phyloP scores from a whole-genome alignment of 2,113 vertebrate species.

The Capreolus pygargus region DNA sequence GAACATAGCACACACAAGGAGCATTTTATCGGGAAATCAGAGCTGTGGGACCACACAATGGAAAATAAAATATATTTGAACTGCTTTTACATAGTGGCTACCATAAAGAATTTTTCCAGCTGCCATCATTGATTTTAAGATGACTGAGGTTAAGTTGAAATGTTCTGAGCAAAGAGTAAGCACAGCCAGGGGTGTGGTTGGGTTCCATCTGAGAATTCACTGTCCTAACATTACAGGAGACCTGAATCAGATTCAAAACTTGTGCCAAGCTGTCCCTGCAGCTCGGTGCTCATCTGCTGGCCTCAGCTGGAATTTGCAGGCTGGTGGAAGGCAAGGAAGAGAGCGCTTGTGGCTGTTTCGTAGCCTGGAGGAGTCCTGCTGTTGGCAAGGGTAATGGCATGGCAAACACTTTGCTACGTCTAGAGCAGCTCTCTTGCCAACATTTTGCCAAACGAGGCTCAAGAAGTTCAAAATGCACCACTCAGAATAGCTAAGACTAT shows the following conservation, averaged over 20 bases:
- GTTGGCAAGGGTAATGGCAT: background rate
- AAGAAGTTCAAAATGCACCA: background rate
- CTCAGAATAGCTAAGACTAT: background rate
- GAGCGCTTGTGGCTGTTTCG: background rate
- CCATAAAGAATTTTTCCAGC: background rate
- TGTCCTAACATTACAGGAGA: background rate
- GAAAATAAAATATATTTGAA: background rate
- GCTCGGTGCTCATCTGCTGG: background rate
- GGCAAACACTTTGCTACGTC: background rate
- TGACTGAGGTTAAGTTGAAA: background rate
- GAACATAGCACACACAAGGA: background rate
- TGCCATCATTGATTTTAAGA: background rate
- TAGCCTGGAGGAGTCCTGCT: background rate
- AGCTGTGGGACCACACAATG: background rate
- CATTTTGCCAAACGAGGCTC: background rate
- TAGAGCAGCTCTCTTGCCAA: background rate
- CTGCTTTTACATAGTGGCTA: background rate
- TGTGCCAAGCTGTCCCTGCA: background rate
- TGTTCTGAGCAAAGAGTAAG: background rate
- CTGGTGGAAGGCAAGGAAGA: background rate
- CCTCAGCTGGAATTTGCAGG: slow-evolving; percentile 10
- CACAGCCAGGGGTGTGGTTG: background rate
- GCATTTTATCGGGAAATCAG: background rate
- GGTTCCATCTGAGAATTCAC: background rate
- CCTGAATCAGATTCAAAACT: background rate